phyloP scores from a whole-genome alignment of 2,797 vertebrate genomes.

The Telmatherina bonti region DNA sequence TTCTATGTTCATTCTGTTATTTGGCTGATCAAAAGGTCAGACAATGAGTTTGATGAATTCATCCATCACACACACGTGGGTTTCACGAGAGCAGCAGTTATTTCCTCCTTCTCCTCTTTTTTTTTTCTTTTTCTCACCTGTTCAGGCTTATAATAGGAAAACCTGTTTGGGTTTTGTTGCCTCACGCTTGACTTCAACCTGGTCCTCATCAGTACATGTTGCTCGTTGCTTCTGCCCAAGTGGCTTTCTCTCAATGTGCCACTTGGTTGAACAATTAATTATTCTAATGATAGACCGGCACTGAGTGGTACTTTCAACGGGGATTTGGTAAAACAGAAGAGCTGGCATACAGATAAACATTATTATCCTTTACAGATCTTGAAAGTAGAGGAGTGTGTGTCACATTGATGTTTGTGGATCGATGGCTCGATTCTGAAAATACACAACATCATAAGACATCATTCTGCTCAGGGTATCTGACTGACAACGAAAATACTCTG shows the following conservation, averaged over 20 bases:
- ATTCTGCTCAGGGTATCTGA: not conserved
- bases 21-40: constrained; percentile 48
- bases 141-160: constrained; percentile 66
- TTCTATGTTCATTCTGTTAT: constrained; percentile 5
- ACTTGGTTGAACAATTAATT: constrained; percentile 86
- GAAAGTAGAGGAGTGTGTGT: constrained; percentile 35
- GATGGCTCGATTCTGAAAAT: not conserved
- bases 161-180: constrained; percentile 72
- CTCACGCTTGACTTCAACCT: constrained; percentile 71
- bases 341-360: constrained; percentile 48
- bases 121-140: constrained; percentile 54
- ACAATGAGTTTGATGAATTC: constrained; percentile 47
- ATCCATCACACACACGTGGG: constrained; percentile 29
- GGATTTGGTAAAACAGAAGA: constrained; percentile 37
- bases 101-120: constrained; percentile 27
- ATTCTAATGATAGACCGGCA: constrained; percentile 82
- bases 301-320: constrained; percentile 75
- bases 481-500: not conserved
- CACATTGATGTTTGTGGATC: constrained; percentile 6
- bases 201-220: constrained; percentile 66
- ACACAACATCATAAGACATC: not conserved
- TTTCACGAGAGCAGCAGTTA: constrained; percentile 15
- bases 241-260: constrained; percentile 77
- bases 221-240: constrained; percentile 77
- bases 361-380: constrained; percentile 27